Evolutionary conservation across 2,113 vertebrate species (phyloP).

Genomic region (Charadrius vociferus): DNA sequence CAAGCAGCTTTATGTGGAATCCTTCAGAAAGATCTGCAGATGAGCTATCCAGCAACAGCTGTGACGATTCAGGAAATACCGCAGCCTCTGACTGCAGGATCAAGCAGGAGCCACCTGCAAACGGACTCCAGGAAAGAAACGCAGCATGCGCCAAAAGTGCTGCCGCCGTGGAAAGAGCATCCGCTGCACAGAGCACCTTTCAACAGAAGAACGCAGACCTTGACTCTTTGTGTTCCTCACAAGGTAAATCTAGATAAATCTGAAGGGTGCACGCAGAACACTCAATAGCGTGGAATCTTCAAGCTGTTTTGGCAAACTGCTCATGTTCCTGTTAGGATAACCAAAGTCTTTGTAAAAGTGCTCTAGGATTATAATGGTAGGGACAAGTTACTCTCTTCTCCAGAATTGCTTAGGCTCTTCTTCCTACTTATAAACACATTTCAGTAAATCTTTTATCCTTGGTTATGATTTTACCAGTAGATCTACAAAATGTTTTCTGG

Average conservation of each 20-base stretch:
- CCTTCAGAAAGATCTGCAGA: not conserved
- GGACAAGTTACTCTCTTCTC: not conserved
- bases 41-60: not conserved
- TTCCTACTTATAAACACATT: not conserved
- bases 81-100: not conserved
- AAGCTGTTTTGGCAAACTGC: not conserved
- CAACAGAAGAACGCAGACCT: not conserved
- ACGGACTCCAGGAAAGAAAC: not conserved
- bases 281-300: not conserved
- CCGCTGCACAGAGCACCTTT: not conserved
- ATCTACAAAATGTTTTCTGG: not conserved
- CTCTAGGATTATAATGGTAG: rapidly evolving
- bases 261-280: too few species aligned
- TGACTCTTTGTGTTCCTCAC: not conserved
- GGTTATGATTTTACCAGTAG: not conserved
- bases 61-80: rapidly evolving
- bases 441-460: not conserved
- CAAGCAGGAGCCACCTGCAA: not conserved
- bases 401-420: not conserved
- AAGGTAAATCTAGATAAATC: constrained; percentile 16
- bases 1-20: not conserved
- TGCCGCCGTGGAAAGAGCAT: rapidly evolving
- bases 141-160: rapidly evolving
- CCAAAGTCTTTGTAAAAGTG: not conserved
- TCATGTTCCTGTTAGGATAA: not conserved